A percentile compares a stretch with the other conserved stretches of the same genome.
These are phyloP conservation scores for Agriopis aurantiaria DNA, from an alignment of 2,888 invertebrate species.

Conservation along the genomic window DNA sequence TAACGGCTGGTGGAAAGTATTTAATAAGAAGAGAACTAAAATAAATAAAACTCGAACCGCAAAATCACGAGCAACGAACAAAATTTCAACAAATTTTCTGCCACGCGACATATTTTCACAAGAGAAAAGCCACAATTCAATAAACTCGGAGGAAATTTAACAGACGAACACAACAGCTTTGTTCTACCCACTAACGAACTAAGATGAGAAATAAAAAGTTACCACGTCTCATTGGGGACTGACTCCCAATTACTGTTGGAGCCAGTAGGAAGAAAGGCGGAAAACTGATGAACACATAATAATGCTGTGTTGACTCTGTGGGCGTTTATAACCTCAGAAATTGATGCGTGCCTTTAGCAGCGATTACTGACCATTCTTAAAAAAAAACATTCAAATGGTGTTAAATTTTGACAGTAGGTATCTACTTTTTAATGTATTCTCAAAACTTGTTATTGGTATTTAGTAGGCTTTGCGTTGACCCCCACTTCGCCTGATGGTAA, in stretches of 20 bases:
- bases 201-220: conserved; percentile 12
- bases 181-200: conserved; percentile 21
- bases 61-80: background rate
- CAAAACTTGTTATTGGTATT: no score
- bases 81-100: background rate
- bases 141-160: conserved; percentile 2
- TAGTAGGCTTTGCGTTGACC: no score
- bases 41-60: background rate
- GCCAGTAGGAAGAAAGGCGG: background rate
- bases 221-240: conserved; percentile 7
- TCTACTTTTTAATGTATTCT: no score
- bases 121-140: conserved; percentile 8
- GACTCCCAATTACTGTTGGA: conserved; percentile 2
- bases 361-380: no score
- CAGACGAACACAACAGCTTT: conserved; percentile 18
- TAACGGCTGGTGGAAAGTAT: no score
- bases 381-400: no score
- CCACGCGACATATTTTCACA: conserved; percentile 1
- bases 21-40: no score
- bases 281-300: background rate
- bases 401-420: no score
- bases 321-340: no score
- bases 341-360: no score
- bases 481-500: no score
- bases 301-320: no score